Evolutionary conservation across 37 sponge, comb jelly and placozoan species (phyloP).

Genomic region (Aphrocallistes beatrix): DNA sequence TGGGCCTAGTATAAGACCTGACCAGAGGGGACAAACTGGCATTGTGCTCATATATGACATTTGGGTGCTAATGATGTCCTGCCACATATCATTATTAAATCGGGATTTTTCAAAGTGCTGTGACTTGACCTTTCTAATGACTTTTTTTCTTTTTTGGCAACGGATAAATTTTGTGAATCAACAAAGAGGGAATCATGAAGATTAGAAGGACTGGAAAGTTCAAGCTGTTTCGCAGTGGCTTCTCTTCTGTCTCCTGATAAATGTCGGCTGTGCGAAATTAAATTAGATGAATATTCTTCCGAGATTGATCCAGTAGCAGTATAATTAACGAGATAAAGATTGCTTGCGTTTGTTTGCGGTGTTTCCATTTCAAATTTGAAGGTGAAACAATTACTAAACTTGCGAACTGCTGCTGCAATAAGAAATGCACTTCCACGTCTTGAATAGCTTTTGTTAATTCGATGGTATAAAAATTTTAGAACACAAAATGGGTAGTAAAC

Average conservation of each 20-base stretch:
- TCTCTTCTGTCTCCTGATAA: not conserved
- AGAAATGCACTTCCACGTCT: not conserved
- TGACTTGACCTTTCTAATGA: not conserved
- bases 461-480: not conserved
- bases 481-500: not conserved
- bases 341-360: not conserved
- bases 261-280: not conserved
- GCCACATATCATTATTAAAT: not conserved
- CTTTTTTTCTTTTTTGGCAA: not conserved
- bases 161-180: not conserved
- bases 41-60: not conserved
- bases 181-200: not conserved
- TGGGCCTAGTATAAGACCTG: not conserved
- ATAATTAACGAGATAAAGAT: not conserved
- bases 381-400: not conserved
- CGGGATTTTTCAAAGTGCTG: not conserved
- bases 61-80: not conserved
- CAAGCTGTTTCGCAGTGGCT: not conserved
- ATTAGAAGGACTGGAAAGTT: constrained; percentile 5
- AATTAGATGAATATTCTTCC: not conserved
- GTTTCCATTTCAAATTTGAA: not conserved
- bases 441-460: not conserved
- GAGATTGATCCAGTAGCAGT: not conserved
- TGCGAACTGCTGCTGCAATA: not conserved
- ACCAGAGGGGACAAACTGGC: not conserved